Conservation (phyloP, 2,888 invertebrate genomes). For the Philereme vetulata region DNA sequence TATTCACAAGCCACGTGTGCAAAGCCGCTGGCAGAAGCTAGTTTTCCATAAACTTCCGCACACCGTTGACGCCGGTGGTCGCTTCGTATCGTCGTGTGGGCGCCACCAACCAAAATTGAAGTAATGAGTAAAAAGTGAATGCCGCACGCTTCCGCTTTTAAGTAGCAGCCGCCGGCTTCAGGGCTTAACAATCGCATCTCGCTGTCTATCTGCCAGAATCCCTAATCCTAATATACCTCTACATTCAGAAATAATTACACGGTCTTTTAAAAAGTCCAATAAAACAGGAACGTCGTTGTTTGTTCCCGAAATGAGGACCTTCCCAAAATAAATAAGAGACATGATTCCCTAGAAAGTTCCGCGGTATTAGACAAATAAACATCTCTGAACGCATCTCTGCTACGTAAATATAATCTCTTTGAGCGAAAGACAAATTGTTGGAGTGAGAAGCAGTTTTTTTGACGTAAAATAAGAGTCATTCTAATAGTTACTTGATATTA, state of each 20-base stretch:
- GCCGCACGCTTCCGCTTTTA: no score
- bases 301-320: slow-evolving; percentile 34
- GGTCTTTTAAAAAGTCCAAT: slow-evolving; percentile 30
- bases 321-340: slow-evolving; percentile 34
- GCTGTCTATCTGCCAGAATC: slow-evolving; percentile 6
- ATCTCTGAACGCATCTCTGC: slow-evolving; percentile 29
- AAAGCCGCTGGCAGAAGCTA: no score
- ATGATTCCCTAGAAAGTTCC: slow-evolving; percentile 30
- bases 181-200: not conserved
- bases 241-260: slow-evolving; percentile 29
- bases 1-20: no score
- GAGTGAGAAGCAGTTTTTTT: no score
- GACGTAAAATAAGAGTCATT: no score
- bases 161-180: no score
- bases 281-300: slow-evolving; percentile 31
- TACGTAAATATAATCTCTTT: slow-evolving; percentile 34
- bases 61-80: no score
- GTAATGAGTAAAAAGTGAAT: no score
- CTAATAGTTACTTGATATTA: no score
- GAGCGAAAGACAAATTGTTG: slow-evolving; percentile 23
- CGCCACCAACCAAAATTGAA: no score
- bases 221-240: slow-evolving; percentile 13
- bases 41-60: no score
- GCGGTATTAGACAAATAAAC: slow-evolving; percentile 37
- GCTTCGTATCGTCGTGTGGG: no score